Evolutionary conservation across 2,797 vertebrate species (phyloP).

Genomic region (Pseudochromis fuscus): DNA sequence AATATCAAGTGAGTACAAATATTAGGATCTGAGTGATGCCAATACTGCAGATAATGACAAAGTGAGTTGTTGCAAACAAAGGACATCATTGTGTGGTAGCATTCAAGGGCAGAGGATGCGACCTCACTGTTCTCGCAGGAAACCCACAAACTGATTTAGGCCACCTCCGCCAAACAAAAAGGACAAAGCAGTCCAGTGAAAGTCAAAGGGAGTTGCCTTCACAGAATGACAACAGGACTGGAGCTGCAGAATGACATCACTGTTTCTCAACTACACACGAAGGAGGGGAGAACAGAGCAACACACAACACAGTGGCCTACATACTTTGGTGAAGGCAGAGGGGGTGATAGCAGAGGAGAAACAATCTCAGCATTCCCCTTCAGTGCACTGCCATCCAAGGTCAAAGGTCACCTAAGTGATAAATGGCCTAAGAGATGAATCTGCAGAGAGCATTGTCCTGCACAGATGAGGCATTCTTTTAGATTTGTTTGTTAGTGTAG

Average conservation of each 20-base stretch:
- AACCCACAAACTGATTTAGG: constrained; percentile 42
- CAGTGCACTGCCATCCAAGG: neutral
- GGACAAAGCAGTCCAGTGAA: constrained; percentile 67
- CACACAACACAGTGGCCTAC: constrained; percentile 50
- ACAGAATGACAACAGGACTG: constrained; percentile 57
- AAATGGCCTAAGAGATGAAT: neutral
- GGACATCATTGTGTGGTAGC: constrained; percentile 19
- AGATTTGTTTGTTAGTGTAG: neutral
- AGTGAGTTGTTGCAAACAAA: constrained; percentile 16
- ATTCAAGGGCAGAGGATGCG: constrained; percentile 16
- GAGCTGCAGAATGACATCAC: constrained; percentile 78
- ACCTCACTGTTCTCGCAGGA: constrained; percentile 32
- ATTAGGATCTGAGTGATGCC: neutral
- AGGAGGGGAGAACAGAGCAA: constrained; percentile 50
- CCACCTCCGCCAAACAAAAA: constrained; percentile 66
- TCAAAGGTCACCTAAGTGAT: constrained; percentile 52
- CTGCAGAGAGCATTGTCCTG: neutral
- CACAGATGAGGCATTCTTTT: neutral
- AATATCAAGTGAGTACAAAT: neutral
- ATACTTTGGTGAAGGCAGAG: constrained; percentile 30
- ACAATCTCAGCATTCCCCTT: constrained; percentile 37
- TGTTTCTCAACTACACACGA: constrained; percentile 37
- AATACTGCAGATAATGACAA: neutral
- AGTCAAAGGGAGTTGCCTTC: constrained; percentile 60
- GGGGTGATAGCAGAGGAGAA: constrained; percentile 29